phyloP scores from a whole-genome alignment of 2,888 invertebrate genomes.

The Cistogaster globosa region DNA sequence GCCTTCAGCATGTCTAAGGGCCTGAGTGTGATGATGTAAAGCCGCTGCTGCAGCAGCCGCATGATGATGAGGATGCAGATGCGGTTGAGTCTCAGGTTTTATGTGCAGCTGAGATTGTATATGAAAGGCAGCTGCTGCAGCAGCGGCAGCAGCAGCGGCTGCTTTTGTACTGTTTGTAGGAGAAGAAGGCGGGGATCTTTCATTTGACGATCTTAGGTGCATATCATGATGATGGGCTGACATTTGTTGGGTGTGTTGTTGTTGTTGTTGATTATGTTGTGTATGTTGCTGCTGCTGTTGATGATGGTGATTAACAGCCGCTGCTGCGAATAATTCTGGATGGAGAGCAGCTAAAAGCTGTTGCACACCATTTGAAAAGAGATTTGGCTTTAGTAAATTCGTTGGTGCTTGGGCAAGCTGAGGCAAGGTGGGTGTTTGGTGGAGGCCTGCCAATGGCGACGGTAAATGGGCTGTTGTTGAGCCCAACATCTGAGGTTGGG shows the following conservation, averaged over 20 bases:
- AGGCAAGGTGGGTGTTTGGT: constrained; percentile 81
- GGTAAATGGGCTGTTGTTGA: constrained; percentile 77
- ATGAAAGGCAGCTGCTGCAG: constrained; percentile 80
- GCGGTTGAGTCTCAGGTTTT: constrained; percentile 80
- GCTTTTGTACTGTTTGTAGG: constrained; percentile 76
- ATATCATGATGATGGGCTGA: constrained; percentile 75
- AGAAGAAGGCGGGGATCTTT: constrained; percentile 78
- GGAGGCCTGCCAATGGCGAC: constrained; percentile 81
- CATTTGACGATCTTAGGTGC: constrained; percentile 74
- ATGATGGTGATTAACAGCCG: constrained; percentile 83
- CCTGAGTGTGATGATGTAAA: constrained; percentile 69
- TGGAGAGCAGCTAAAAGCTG: constrained; percentile 90
- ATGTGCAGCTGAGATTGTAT: constrained; percentile 80
- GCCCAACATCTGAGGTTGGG: constrained; percentile 73
- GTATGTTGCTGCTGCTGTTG: constrained; percentile 82
- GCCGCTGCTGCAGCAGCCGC: constrained; percentile 70
- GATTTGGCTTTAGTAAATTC: constrained; percentile 89
- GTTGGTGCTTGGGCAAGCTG: constrained; percentile 84
- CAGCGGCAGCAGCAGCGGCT: constrained; percentile 75
- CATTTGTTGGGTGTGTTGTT: constrained; percentile 74
- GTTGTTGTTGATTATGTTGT: constrained; percentile 74
- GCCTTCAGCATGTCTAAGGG: constrained; percentile 75
- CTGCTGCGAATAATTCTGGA: constrained; percentile 86
- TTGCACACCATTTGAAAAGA: constrained; percentile 89
- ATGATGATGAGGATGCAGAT: constrained; percentile 76